These are phyloP conservation scores for Leptodactylus fuscus DNA, from an alignment of 2,113 vertebrate species.

Conservation along the genomic window DNA sequence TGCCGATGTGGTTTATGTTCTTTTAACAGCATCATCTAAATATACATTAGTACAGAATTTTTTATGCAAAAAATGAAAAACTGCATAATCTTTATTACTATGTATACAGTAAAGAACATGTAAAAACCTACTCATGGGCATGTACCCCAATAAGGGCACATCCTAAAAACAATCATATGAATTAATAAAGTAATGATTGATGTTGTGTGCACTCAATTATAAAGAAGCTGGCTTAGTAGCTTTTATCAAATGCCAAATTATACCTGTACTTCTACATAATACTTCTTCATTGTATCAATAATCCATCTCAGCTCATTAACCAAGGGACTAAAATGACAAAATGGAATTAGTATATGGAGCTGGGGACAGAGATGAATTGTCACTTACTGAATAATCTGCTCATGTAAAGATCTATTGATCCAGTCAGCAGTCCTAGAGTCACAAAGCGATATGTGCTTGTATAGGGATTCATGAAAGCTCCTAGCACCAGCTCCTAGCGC, in stretches of 20 bases:
- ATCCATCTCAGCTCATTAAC: slow-evolving; percentile 3
- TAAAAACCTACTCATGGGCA: too few relatives aligned
- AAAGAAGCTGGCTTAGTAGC: neutral
- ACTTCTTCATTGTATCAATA: neutral
- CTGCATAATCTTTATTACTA: too few relatives aligned
- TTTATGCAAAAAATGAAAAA: too few relatives aligned
- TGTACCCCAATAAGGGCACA: too few relatives aligned
- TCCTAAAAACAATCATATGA: neutral
- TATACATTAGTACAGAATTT: too few relatives aligned
- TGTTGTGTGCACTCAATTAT: neutral
- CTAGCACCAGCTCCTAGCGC: too few relatives aligned
- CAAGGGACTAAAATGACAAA: neutral
- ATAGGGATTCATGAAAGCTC: too few relatives aligned
- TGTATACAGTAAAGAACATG: too few relatives aligned
- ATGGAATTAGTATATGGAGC: neutral
- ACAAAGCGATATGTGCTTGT: neutral
- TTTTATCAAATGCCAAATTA: neutral
- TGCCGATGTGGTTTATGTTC: too few relatives aligned
- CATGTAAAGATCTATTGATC: neutral
- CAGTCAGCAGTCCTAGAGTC: neutral
- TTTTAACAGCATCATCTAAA: too few relatives aligned
- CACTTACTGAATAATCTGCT: slow-evolving; percentile 18
- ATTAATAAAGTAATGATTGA: neutral
- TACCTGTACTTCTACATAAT: neutral
- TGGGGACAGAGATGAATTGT: slow-evolving; percentile 18